phyloP scores from a whole-genome alignment of 2,888 invertebrate genomes.

The Acronicta leporina region DNA sequence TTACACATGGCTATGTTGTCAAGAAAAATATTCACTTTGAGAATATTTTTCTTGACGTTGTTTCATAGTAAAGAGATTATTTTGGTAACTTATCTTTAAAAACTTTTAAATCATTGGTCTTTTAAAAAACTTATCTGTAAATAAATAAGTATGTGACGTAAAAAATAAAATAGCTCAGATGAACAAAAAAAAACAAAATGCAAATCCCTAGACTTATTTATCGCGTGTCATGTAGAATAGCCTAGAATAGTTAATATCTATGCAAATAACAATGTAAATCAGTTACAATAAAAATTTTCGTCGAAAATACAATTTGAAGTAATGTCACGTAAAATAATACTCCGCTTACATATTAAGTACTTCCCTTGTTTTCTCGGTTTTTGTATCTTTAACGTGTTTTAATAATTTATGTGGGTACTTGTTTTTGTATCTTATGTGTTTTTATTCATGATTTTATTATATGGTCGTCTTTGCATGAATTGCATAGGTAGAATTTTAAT shows the following conservation, averaged over 20 bases:
- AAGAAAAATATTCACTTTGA: too few species aligned
- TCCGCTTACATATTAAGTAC: slow-evolving; percentile 49
- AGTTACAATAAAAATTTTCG: slow-evolving; percentile 22
- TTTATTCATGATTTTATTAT: slow-evolving; percentile 16
- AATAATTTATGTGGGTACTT: slow-evolving; percentile 32
- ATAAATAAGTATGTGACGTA: too few species aligned
- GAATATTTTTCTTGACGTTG: too few species aligned
- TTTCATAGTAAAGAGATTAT: too few species aligned
- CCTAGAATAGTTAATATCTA: slow-evolving; percentile 29
- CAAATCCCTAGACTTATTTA: slow-evolving; percentile 32
- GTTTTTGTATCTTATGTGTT: slow-evolving; percentile 9
- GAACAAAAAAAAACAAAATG: slow-evolving; percentile 4
- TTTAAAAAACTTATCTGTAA: too few species aligned
- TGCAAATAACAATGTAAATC: slow-evolving; percentile 45
- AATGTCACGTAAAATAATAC: slow-evolving; percentile 37
- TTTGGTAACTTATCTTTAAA: too few species aligned
- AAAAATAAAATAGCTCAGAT: too few species aligned
- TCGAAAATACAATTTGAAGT: slow-evolving; percentile 33
- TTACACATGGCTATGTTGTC: too few species aligned
- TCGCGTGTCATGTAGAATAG: slow-evolving; percentile 21
- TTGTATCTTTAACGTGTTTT: slow-evolving; percentile 18
- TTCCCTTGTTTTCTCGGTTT: slow-evolving; percentile 22
- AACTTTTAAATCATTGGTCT: too few species aligned
- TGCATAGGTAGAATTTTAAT: neutral
- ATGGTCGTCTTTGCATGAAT: neutral